Percentiles rank a stretch among this genome's conserved stretches.
Evolutionary conservation across 2,888 invertebrate genomes (phyloP).

Genomic region (Malthinus seriepunctatus): DNA sequence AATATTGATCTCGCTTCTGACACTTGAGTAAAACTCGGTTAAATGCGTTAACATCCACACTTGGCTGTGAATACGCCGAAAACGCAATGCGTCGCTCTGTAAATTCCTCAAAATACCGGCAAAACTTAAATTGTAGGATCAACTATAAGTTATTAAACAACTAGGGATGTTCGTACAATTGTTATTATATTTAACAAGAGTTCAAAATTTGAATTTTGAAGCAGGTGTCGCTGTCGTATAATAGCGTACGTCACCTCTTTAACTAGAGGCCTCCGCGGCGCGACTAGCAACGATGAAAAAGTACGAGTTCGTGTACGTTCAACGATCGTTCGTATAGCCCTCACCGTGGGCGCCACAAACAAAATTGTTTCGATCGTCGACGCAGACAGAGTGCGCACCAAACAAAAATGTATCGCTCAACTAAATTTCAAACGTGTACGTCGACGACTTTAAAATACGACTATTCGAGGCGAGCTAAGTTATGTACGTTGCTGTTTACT

Average conservation of each 20-base stretch:
- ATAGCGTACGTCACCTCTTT: slow-evolving; percentile 23
- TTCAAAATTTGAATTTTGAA: slow-evolving; percentile 33
- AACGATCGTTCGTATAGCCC: slow-evolving; percentile 37
- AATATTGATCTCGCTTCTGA: slow-evolving; percentile 34
- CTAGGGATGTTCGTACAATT: slow-evolving; percentile 9
- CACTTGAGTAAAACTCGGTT: slow-evolving; percentile 33
- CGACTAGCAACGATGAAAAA: slow-evolving; percentile 41
- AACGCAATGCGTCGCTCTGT: slow-evolving; percentile 38
- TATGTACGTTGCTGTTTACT: slow-evolving; percentile 14
- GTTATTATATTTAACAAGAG: slow-evolving; percentile 16
- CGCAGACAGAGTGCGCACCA: slow-evolving; percentile 39
- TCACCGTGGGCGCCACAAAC: slow-evolving; percentile 43
- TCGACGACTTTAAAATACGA: slow-evolving; percentile 9
- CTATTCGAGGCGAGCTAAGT: slow-evolving; percentile 15
- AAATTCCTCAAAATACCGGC: slow-evolving; percentile 21
- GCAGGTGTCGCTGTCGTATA: slow-evolving; percentile 34
- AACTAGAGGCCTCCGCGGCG: slow-evolving; percentile 46
- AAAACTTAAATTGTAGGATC: neutral
- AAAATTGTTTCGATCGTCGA: slow-evolving; percentile 48
- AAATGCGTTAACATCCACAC: slow-evolving; percentile 32
- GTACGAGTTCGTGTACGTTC: slow-evolving; percentile 24
- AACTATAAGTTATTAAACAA: neutral
- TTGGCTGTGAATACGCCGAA: slow-evolving; percentile 28
- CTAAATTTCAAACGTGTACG: slow-evolving; percentile 8
- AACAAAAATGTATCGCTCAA: slow-evolving; percentile 21